These are phyloP conservation scores for Ctena decussata DNA, from an alignment of 2,888 invertebrate genomes.

Conservation along the genomic window DNA sequence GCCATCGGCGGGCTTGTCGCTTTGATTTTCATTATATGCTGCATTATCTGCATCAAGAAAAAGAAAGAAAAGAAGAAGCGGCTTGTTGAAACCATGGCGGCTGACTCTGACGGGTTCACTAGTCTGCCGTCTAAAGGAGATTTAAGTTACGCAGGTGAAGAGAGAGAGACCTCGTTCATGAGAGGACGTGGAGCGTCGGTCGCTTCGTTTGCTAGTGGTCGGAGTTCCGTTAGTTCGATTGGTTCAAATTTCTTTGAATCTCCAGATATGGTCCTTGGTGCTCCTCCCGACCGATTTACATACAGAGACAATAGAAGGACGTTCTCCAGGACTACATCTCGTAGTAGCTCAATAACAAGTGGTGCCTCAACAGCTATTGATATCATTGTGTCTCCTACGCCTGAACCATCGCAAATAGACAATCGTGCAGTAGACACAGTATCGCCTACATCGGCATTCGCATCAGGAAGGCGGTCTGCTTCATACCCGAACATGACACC, in stretches of 20 bases:
- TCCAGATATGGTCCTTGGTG: constrained; percentile 35
- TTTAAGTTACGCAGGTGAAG: background rate
- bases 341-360: background rate
- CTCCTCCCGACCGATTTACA: constrained; percentile 7
- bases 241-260: constrained; percentile 39
- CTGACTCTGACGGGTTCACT: background rate
- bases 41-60: constrained; percentile 4
- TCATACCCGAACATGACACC: background rate
- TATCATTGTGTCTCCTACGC: background rate
- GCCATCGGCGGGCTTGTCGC: constrained; percentile 23
- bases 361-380: background rate
- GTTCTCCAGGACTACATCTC: background rate
- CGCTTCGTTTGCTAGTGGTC: background rate
- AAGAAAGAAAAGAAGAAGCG: constrained; percentile 28
- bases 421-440: background rate
- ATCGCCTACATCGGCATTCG: background rate
- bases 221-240: constrained; percentile 2
- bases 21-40: constrained; percentile 15
- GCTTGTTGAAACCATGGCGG: background rate
- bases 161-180: constrained; percentile 34
- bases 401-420: background rate
- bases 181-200: background rate
- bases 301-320: background rate
- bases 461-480: background rate
- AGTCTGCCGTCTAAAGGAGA: background rate